Conservation (phyloP, 2,113 vertebrate genomes). For the Phoxinus phoxinus region DNA sequence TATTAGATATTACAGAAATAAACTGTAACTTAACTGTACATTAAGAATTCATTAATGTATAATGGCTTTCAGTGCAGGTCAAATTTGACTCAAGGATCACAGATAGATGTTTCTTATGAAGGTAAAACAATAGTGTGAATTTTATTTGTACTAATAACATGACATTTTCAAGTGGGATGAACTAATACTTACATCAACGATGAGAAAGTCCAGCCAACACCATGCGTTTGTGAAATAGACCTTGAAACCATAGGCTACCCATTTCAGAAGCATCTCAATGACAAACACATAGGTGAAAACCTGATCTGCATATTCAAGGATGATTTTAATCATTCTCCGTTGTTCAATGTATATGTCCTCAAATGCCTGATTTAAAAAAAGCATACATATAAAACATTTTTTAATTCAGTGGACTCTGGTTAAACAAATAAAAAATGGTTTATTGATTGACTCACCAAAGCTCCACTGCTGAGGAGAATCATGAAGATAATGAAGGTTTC, state of each 20-base stretch:
- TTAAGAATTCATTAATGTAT: too few relatives aligned
- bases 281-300: constrained; percentile 94
- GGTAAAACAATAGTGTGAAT: too few relatives aligned
- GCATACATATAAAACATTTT: too few relatives aligned
- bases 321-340: constrained; percentile 80
- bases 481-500: constrained; percentile 97
- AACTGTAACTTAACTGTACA: neutral
- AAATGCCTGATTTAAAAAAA: constrained; percentile 81
- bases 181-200: constrained; percentile 86
- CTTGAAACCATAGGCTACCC: constrained; percentile 93
- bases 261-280: constrained; percentile 96
- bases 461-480: constrained; percentile 95
- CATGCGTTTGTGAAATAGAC: constrained; percentile 96
- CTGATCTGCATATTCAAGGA: constrained; percentile 91
- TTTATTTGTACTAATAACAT: too few relatives aligned
- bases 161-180: neutral
- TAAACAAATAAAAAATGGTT: neutral
- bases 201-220: constrained; percentile 98
- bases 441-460: constrained; percentile 76
- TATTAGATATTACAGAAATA: neutral
- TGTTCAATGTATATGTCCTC: constrained; percentile 94
- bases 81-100: neutral
- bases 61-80: too few relatives aligned
- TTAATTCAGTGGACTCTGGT: neutral
- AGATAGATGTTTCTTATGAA: neutral